Evolutionary conservation across 64 coral and sea anemone genomes (phyloP).

Genomic region (Porites australiensis): DNA sequence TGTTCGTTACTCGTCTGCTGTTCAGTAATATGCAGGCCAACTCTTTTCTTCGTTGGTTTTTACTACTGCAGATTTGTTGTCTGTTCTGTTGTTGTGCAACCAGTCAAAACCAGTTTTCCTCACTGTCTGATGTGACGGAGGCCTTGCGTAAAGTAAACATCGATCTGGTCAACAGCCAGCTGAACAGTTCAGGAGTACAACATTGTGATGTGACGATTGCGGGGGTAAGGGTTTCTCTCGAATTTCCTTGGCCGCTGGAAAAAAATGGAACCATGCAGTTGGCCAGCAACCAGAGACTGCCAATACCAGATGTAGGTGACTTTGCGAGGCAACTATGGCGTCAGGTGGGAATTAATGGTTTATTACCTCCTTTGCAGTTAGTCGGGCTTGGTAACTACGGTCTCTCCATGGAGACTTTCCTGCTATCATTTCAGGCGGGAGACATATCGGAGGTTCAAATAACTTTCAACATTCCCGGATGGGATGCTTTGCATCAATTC

Average conservation of each 20-base stretch:
- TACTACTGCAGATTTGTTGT: not conserved
- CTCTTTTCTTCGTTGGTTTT: not conserved
- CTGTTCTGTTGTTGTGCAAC: not conserved
- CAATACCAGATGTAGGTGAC: slow-evolving; percentile 56
- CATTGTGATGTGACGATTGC: slow-evolving; percentile 62
- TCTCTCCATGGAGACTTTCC: slow-evolving; percentile 41
- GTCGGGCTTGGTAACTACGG: slow-evolving; percentile 80
- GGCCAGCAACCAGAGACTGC: slow-evolving; percentile 1
- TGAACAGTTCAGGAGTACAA: slow-evolving; percentile 2
- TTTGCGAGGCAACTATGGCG: slow-evolving; percentile 40
- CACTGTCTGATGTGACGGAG: not conserved
- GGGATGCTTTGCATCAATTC: slow-evolving; percentile 73
- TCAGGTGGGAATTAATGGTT: slow-evolving; percentile 65
- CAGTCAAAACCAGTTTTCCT: not conserved
- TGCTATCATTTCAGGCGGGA: slow-evolving; percentile 47
- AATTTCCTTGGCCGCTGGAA: slow-evolving; percentile 72
- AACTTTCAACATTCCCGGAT: slow-evolving; percentile 61
- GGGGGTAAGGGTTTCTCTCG: slow-evolving; percentile 43
- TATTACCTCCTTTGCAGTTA: slow-evolving; percentile 31
- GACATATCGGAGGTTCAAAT: not conserved
- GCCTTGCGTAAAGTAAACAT: slow-evolving; percentile 15
- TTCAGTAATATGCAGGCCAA: no score
- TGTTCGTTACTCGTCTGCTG: no score
- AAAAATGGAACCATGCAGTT: slow-evolving; percentile 53
- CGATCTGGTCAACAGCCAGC: not conserved